These are phyloP conservation scores for Eupristina koningsbergeri DNA, from an alignment of 1,140 invertebrate genomes.

Conservation along the genomic window DNA sequence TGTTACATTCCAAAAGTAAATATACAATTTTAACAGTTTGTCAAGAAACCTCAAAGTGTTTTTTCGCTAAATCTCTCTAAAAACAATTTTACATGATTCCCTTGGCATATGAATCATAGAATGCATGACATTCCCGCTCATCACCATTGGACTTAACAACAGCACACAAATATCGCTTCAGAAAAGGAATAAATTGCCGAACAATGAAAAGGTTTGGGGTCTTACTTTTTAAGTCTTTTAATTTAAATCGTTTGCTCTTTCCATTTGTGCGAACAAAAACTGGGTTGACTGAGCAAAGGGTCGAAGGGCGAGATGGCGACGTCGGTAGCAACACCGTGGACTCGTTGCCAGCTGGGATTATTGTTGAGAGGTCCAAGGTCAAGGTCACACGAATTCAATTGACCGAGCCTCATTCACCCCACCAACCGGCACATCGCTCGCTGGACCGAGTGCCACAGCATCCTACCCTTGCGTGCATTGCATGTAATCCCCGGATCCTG, in stretches of 20 bases:
- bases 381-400: conserved; percentile 46
- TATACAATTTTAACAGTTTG: no score
- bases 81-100: neutral
- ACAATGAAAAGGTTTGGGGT: no score
- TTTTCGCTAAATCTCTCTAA: no score
- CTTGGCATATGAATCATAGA: neutral
- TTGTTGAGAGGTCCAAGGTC: conserved; percentile 56
- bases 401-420: neutral
- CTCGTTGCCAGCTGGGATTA: conserved; percentile 30
- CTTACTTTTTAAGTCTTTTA: no score
- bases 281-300: no score
- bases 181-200: no score
- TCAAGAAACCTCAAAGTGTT: no score
- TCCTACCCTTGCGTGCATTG: neutral
- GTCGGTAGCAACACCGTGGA: neutral
- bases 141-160: neutral
- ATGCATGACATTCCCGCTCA: neutral
- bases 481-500: conserved; percentile 23
- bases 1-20: neutral
- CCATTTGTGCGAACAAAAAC: no score
- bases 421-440: neutral
- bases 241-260: no score
- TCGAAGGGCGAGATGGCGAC: no score
- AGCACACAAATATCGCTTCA: neutral
- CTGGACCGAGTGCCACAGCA: neutral